Conservation (phyloP, 2,113 vertebrate species). For the Urocitellus parryii region DNA sequence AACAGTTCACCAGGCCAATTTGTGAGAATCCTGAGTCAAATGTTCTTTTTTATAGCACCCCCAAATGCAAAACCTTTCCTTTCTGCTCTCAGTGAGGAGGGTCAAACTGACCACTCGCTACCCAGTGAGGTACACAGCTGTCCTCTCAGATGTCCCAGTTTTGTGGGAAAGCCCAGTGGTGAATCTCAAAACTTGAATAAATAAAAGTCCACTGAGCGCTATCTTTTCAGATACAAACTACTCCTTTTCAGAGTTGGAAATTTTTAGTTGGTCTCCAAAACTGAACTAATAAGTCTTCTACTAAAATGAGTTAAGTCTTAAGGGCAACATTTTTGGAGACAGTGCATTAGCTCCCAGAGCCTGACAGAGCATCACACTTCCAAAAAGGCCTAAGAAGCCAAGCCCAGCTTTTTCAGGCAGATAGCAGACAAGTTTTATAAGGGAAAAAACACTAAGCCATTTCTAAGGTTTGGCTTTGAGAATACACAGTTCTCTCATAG, state of each 20-base stretch:
- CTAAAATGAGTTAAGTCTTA: constrained; percentile 46
- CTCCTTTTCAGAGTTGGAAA: constrained; percentile 65
- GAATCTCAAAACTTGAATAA: constrained; percentile 72
- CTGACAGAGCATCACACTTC: not conserved
- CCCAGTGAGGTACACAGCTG: constrained; percentile 72
- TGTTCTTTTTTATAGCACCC: constrained; percentile 70
- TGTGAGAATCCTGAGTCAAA: constrained; percentile 27
- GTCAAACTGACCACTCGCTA: constrained; percentile 81
- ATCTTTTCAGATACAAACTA: constrained; percentile 61
- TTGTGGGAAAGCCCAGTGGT: constrained; percentile 78
- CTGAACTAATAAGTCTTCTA: constrained; percentile 52
- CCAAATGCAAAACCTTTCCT: constrained; percentile 65
- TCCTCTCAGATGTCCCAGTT: constrained; percentile 77
- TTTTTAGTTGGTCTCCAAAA: constrained; percentile 27
- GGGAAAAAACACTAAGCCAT: not conserved
- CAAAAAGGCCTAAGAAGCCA: constrained; percentile 9
- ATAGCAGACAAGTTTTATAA: not conserved
- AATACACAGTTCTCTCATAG: not conserved
- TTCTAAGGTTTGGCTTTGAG: constrained; percentile 45
- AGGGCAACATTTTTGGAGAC: constrained; percentile 36
- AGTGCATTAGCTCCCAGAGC: not conserved
- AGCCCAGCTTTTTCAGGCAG: not conserved
- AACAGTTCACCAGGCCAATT: not conserved
- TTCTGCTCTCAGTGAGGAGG: constrained; percentile 73
- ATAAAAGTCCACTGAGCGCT: constrained; percentile 69